phyloP scores from a whole-genome alignment of 2,888 invertebrate genomes.

The Norana najaformis region DNA sequence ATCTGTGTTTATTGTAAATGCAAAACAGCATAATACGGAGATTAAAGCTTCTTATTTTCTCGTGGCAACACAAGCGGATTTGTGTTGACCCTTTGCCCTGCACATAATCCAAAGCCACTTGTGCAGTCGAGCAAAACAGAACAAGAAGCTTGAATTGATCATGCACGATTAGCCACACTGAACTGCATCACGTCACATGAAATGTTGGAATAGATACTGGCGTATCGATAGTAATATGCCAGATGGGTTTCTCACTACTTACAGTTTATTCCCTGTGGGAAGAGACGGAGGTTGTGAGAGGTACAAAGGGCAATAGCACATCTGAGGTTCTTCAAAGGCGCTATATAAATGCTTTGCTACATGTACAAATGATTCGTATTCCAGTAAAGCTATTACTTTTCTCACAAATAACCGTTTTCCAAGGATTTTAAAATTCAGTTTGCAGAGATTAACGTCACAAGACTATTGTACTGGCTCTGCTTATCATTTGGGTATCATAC shows the following conservation, averaged over 20 bases:
- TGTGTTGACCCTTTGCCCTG: neutral
- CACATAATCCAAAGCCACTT: neutral
- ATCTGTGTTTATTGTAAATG: neutral
- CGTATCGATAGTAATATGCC: neutral
- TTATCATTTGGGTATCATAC: too few species aligned
- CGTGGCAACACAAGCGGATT: neutral
- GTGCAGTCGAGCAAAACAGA: neutral
- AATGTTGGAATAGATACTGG: neutral
- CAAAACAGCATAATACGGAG: neutral
- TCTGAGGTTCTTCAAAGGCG: too few species aligned
- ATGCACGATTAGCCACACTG: neutral
- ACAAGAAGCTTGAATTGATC: neutral
- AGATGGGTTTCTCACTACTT: neutral
- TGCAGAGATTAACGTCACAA: too few species aligned
- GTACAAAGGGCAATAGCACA: too few species aligned
- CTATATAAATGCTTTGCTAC: too few species aligned
- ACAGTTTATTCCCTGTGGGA: neutral
- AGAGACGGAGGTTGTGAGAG: too few species aligned
- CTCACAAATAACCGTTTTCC: too few species aligned
- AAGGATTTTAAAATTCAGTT: too few species aligned
- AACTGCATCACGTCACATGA: neutral
- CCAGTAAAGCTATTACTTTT: too few species aligned
- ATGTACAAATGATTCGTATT: too few species aligned
- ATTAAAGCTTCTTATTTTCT: neutral
- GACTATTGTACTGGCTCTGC: too few species aligned